Evolutionary conservation across 2,888 invertebrate species (phyloP).

Genomic region (Tubulanus polymorphus): DNA sequence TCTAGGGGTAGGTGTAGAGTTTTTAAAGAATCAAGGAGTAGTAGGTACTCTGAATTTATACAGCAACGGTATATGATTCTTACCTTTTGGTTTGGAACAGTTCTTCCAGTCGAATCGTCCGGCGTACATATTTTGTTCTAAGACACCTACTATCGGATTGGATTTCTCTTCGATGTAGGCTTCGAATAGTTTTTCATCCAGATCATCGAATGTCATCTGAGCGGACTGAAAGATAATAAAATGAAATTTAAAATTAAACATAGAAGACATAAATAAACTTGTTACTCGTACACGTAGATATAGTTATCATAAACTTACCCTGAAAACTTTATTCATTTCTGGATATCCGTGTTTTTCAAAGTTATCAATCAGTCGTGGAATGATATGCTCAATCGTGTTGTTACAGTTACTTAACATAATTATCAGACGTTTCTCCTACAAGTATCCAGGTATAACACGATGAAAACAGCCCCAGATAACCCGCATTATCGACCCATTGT

Average conservation of each 20-base stretch:
- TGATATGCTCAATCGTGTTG: slow-evolving; percentile 71
- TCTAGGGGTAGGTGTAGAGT: too few relatives aligned
- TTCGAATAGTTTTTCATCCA: slow-evolving; percentile 50
- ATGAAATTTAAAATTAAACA: too few relatives aligned
- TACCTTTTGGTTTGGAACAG: slow-evolving; percentile 62
- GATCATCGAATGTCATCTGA: slow-evolving; percentile 38
- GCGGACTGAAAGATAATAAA: slow-evolving; percentile 47
- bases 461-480: background rate
- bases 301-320: slow-evolving; percentile 47
- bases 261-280: too few relatives aligned
- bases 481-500: background rate
- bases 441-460: slow-evolving; percentile 22
- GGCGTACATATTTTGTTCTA: slow-evolving; percentile 93
- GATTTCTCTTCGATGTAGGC: slow-evolving; percentile 74
- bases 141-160: slow-evolving; percentile 90
- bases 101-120: slow-evolving; percentile 83
- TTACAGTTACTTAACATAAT: slow-evolving; percentile 85
- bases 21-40: too few relatives aligned
- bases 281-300: too few relatives aligned
- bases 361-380: slow-evolving; percentile 67
- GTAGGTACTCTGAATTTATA: too few relatives aligned
- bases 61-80: slow-evolving; percentile 5
- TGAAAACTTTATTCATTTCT: slow-evolving; percentile 67
- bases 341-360: slow-evolving; percentile 66
- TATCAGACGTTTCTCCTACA: slow-evolving; percentile 62